These are phyloP conservation scores for Zaprionus lineosus DNA, from an alignment of 2,888 invertebrate species.

Conservation along the genomic window DNA sequence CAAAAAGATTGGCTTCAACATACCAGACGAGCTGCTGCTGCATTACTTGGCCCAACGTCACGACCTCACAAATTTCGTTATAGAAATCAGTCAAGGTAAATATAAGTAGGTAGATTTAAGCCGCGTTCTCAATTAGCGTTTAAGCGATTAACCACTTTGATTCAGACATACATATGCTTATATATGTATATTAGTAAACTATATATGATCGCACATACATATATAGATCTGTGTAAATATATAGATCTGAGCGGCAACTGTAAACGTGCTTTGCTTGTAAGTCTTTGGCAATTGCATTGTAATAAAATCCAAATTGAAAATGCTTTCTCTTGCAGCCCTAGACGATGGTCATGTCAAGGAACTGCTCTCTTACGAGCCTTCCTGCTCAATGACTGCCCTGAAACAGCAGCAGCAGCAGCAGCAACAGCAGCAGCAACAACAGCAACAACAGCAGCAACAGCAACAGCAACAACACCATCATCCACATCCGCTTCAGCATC, in stretches of 20 bases:
- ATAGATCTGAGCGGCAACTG: conserved; percentile 59
- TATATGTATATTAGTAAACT: conserved; percentile 34
- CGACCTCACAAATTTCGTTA: conserved; percentile 81
- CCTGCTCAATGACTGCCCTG: conserved; percentile 62
- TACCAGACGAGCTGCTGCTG: conserved; percentile 80
- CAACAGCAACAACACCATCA: conserved; percentile 39
- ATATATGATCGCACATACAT: conserved; percentile 39
- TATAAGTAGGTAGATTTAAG: conserved; percentile 46
- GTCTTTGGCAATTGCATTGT: conserved; percentile 74
- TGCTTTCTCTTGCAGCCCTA: conserved; percentile 78
- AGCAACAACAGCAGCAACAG: conserved; percentile 43
- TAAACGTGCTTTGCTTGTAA: conserved; percentile 80
- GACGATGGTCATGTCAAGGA: conserved; percentile 71
- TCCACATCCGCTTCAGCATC: conserved; percentile 46
- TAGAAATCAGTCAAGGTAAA: conserved; percentile 81
- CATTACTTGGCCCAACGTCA: conserved; percentile 80
- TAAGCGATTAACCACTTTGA: conserved; percentile 46
- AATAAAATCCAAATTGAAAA: conserved; percentile 80
- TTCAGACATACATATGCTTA: conserved; percentile 10
- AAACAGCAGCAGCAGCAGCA: conserved; percentile 64
- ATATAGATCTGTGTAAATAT: conserved; percentile 62
- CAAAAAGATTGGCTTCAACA: conserved; percentile 81
- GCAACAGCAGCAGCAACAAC: conserved; percentile 55
- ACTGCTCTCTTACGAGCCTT: conserved; percentile 71
- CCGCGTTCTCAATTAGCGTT: conserved; percentile 64